Evolutionary conservation across 2,113 vertebrate genomes (phyloP).

Genomic region (Psilopsiagon aymara): DNA sequence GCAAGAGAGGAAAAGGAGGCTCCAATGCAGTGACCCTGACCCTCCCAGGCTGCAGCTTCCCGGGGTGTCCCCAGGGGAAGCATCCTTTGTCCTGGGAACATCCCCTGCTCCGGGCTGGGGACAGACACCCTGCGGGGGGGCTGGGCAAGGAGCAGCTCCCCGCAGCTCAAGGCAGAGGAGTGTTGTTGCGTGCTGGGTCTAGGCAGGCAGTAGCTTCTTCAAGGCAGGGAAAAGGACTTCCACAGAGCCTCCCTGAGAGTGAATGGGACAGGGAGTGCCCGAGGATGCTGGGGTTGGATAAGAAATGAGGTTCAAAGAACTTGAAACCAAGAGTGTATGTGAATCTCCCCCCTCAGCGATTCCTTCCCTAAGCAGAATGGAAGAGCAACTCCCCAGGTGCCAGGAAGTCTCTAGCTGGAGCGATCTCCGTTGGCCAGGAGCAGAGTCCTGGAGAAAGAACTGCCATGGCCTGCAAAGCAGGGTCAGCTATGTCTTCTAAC

Average conservation of each 20-base stretch:
- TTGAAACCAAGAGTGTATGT: background rate
- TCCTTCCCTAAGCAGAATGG: background rate
- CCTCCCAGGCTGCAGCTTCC: background rate
- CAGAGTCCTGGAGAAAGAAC: background rate
- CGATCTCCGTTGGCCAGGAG: background rate
- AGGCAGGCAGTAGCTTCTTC: background rate
- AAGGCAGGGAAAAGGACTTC: background rate
- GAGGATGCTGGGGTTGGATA: background rate
- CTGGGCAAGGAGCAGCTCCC: background rate
- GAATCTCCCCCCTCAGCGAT: background rate
- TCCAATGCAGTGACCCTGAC: background rate
- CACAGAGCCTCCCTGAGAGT: background rate
- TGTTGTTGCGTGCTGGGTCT: background rate
- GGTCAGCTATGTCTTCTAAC: conserved; percentile 48
- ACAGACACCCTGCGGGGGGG: fast-evolving
- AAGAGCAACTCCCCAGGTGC: background rate
- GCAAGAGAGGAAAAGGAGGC: background rate
- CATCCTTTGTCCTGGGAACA: background rate
- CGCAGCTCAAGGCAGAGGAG: background rate
- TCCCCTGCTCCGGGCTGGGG: no score
- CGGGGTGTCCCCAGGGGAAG: background rate
- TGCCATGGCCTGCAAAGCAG: background rate
- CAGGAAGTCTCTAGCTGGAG: background rate
- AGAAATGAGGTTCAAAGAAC: background rate
- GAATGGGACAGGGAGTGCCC: background rate